Percentiles rank a stretch among this genome's conserved stretches.
Conservation (phyloP, 1,140 invertebrate species). For the Leptinotarsa lineolata region DNA sequence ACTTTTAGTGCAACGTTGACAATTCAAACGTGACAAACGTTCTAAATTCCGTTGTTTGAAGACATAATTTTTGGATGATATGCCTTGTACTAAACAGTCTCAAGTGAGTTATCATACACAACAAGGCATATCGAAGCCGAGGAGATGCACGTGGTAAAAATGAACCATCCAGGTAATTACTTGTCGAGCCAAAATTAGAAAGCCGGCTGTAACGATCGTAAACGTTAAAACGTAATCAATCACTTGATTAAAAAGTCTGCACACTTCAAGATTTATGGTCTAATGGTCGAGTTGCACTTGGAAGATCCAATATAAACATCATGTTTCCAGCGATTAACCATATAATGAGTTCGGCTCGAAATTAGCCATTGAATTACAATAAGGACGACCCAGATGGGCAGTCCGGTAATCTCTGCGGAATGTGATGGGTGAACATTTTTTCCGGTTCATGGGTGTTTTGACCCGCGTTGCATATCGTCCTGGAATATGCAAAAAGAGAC, state of each 20-base stretch:
- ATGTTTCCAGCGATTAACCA: constrained; percentile 5
- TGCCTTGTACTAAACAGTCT: neutral
- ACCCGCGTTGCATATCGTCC: neutral
- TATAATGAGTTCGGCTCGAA: neutral
- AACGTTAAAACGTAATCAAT: constrained; percentile 8
- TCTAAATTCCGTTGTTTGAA: too few species aligned
- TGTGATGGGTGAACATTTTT: neutral
- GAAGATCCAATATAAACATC: constrained; percentile 5
- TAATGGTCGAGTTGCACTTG: constrained; percentile 2
- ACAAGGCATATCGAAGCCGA: neutral
- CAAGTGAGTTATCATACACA: neutral
- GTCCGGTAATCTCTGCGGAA: neutral
- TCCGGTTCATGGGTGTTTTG: neutral
- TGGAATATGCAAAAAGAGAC: too few species aligned
- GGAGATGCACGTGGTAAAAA: neutral
- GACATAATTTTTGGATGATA: neutral
- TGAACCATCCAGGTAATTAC: neutral
- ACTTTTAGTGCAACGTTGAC: too few species aligned
- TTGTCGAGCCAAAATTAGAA: neutral
- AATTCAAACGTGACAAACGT: too few species aligned
- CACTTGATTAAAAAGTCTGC: constrained; percentile 8
- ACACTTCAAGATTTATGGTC: constrained; percentile 8
- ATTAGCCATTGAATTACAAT: neutral
- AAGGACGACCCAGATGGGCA: neutral
- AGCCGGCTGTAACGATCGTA: constrained; percentile 5